Conservation (phyloP, 2,888 invertebrate genomes). For the Amphipoea lucens region DNA sequence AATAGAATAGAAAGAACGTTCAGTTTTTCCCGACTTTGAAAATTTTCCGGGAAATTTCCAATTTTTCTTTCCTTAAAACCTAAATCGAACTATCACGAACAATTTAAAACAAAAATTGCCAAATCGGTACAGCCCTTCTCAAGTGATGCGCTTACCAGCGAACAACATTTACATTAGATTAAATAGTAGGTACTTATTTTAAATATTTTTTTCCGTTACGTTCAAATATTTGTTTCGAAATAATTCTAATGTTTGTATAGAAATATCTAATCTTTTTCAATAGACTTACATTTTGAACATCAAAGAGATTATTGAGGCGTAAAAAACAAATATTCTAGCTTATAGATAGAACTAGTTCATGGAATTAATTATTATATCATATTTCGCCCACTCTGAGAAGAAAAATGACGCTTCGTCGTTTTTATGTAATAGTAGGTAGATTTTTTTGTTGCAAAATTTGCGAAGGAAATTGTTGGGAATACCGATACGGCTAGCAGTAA, state of each 20-base stretch:
- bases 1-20: not conserved
- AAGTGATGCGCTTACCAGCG: not conserved
- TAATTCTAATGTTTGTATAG: not conserved
- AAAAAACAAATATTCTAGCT: not conserved
- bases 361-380: slow-evolving; percentile 8
- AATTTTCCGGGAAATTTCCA: not conserved
- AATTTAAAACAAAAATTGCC: not conserved
- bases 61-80: not conserved
- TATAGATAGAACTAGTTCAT: not conserved
- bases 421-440: not conserved
- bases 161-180: not conserved
- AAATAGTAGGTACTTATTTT: not conserved
- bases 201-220: not conserved
- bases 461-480: slow-evolving; percentile 46
- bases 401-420: slow-evolving; percentile 3
- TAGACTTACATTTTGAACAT: not conserved
- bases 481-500: slow-evolving; percentile 29
- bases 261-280: not conserved
- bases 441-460: slow-evolving; percentile 12
- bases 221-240: not conserved
- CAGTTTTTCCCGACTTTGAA: not conserved
- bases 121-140: not conserved
- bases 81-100: not conserved
- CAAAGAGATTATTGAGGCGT: not conserved
- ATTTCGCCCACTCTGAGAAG: slow-evolving; percentile 8